Evolutionary conservation across 2,113 vertebrate species (phyloP), one percentile per base, ranked within the genome.

Genomic region (Cynopterus brachyotis): DNA sequence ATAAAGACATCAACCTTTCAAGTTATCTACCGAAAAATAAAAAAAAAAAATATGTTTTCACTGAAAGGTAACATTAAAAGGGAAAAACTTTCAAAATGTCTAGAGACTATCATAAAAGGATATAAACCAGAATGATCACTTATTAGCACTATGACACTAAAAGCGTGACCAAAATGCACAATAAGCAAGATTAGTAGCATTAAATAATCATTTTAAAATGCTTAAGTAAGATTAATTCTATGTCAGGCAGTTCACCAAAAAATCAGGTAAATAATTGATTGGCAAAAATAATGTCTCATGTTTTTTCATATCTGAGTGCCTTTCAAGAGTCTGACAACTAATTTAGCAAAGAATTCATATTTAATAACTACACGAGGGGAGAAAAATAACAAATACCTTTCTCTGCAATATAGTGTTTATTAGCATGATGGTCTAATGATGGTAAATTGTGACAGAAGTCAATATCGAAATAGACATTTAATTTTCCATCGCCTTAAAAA

Each of bases 1-100:
- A 70, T 50, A 94, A 80, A 97, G 94, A 89, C 78, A 73, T 5
- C 92, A 95, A 96, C 91, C 94, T 97, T 97, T 98, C 93, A 86
- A 86, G 85, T 67, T 93, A 95, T 91, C 85, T 53, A 90, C 67
- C 55, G 85, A 92, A 94, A 60, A 85, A 94, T n/a, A 91, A 35
- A 82, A 84, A 83, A 40, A 86, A 89, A 84, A 97, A 91, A 89
- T 66, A 45, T 66, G 40, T 59, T 91, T 92, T 94, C 93, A 91
- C 57, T 88, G 76, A 97, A 88, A 89, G n/a, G 30, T 89, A 86
- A 78, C 42, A 80, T 69, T 96, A 91, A 96, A 93, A 60, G 55
- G 91, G 72, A 92, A 91, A 97, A 96, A 50, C 73, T 90, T 47
- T 73, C 37, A 55, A 90, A 94, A 81, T 64, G 60, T 82, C 76